Base-by-base conservation (phyloP, 2,888 invertebrate species). In the Caenorhabditis sp. region DNA sequence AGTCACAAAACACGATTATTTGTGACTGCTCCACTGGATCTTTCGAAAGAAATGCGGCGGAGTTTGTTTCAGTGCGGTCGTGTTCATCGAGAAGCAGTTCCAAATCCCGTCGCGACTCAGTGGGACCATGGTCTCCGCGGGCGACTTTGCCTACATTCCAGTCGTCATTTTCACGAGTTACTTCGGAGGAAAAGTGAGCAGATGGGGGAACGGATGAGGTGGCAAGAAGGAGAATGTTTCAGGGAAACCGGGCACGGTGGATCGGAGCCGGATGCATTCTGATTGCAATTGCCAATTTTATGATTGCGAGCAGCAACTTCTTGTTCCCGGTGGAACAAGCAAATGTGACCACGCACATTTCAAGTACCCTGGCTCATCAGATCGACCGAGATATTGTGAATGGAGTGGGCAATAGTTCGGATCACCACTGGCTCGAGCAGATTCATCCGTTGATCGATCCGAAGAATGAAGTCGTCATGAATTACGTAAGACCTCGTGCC, bases 81-180 rank as follows among this genome's bases (percentile, higher is more conserved):
- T 87, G 2, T 86, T 84, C 72, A 87, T 88, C 32, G 88, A 88
- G 72, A 87, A 85, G 50, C 88, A 88, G 63, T 88, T 89, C 75
- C 88, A 88, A 84, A 88, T 88, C 32, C 89, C 89, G 22, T 85
- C 85, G 11, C 75, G 85, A 50, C 65, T 89, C 13, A 72, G 75
- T 53, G 89, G 88, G 62, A 85, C 85, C 41, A 86, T 88, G 86
- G 87, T 88, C 4, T 87, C 87, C 1, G 89, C 89, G n/a, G 83
- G 85, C 45, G 89, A 89, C 63, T 88, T 89, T 59, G 89, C 88
- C 32, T 88, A 87, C 78, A 85, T 88, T 56, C 86, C 87, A 6
- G 83, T 86, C 32, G 87, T 89, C 37, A 83, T 89, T 20, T 85
- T 89, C 63, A 83, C 88, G 7, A 80, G 86, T 56, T 88, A 88